Evolutionary conservation across 2,113 vertebrate genomes (phyloP), one percentile per base, ranked within the genome.

Genomic region (Pica pica): DNA sequence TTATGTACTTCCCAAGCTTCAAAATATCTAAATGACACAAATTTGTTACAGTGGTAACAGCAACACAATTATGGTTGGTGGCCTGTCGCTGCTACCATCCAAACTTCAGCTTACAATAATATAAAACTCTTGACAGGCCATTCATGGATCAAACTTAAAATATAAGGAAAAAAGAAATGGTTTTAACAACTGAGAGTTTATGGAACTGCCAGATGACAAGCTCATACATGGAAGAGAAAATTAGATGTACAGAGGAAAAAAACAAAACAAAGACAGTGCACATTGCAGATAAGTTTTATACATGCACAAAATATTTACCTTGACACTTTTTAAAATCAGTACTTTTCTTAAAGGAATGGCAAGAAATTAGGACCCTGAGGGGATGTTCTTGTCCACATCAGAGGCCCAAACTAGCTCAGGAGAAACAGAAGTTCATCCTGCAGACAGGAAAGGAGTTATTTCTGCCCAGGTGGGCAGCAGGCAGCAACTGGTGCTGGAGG

Each of bases 11-110:
- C 77, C 84, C 73, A 93, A 97, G 92, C 74, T 97, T 89, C 92
- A 80, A 93, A 96, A 96, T 47, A 97, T 91, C 74, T 90, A 85
- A 96, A 87, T 93, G 83, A 94, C 92, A 94, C 89, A 94, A 96
- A 96, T 95, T 94, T 87, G 94, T 93, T 97, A 90, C 73, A 93
- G 94, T 95, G 86, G 92, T 91, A 97, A 95, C 83, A 95, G 84
- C 78, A 95, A 91, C 57, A 92, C 94, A 97, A 94, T 97, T 94
- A 97, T 96, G 95, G 96, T 96, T 95, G 96, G 93, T 61, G 89
- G 93, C 87, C 95, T 96, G 96, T 92, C 78, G 46, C 91, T 95
- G 91, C 91, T 91, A 89, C 89, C 65, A 79, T 95, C 89, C 87
- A 93, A 94, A 95, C n/a, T 96, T 91, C 65, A 89, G 65, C 41